Conservation (phyloP, 2,113 vertebrate species). For the Fukomys damarensis region DNA sequence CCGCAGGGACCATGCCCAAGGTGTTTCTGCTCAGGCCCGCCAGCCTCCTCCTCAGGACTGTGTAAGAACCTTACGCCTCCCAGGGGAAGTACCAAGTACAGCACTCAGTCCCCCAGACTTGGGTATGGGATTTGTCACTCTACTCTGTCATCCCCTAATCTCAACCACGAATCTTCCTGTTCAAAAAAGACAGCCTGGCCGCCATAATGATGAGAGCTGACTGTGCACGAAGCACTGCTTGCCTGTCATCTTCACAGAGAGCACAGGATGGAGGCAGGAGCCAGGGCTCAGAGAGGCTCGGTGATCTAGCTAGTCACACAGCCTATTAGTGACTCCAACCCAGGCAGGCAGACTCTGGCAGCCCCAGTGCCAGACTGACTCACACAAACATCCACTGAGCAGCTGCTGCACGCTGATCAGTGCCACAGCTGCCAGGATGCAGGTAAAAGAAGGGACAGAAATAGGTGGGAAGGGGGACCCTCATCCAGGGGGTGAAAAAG, state of each 20-base stretch:
- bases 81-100: neutral
- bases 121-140: neutral
- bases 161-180: neutral
- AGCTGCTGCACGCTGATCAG: neutral
- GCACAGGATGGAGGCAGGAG: neutral
- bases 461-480: neutral
- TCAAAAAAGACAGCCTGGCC: neutral
- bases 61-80: slow-evolving; percentile 60
- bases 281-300: neutral
- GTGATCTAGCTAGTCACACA: neutral
- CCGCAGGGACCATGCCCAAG: slow-evolving; percentile 66
- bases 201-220: too few species aligned
- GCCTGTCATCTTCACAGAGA: fast-evolving
- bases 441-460: neutral
- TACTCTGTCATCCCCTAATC: neutral
- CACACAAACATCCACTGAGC: neutral
- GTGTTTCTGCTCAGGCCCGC: slow-evolving; percentile 70
- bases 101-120: neutral
- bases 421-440: too few species aligned
- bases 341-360: neutral
- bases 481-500: neutral
- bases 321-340: neutral
- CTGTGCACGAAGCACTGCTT: fast-evolving
- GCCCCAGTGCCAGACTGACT: neutral
- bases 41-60: slow-evolving; percentile 65